A percentile compares a stretch with the other conserved stretches of the same genome.
Conservation (phyloP, 1,140 invertebrate genomes). For the Thalassaphorura encarpata region DNA sequence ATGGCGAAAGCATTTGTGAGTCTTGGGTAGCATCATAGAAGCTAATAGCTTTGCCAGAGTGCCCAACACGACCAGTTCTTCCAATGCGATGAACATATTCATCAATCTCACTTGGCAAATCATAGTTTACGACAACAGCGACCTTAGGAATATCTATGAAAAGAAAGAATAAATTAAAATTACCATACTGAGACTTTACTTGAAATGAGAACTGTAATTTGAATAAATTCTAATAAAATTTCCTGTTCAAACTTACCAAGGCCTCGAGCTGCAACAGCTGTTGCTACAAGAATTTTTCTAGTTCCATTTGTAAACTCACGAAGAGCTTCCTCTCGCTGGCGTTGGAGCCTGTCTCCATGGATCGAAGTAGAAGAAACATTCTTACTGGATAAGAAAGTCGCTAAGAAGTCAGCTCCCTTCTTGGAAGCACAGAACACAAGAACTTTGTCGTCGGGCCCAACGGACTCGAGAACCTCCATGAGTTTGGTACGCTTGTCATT, state of each 20-base stretch:
- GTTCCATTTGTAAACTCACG: slow-evolving; percentile 64
- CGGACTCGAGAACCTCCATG: slow-evolving; percentile 53
- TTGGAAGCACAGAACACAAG: slow-evolving; percentile 87
- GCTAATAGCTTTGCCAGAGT: slow-evolving; percentile 75
- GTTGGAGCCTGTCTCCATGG: slow-evolving; percentile 82
- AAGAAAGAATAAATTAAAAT: slow-evolving; percentile 6
- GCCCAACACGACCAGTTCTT: slow-evolving; percentile 85
- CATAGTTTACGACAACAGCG: slow-evolving; percentile 82
- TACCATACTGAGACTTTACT: not conserved
- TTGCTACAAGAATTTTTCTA: slow-evolving; percentile 74
- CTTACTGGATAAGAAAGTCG: slow-evolving; percentile 57
- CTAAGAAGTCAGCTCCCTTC: slow-evolving; percentile 78
- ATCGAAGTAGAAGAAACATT: slow-evolving; percentile 72
- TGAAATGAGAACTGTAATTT: no score
- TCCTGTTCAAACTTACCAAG: slow-evolving; percentile 44
- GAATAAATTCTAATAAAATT: no score
- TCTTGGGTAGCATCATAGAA: slow-evolving; percentile 67
- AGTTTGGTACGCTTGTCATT: slow-evolving; percentile 65
- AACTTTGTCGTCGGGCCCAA: slow-evolving; percentile 49
- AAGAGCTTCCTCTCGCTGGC: slow-evolving; percentile 78
- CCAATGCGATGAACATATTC: slow-evolving; percentile 95
- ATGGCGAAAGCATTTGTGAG: slow-evolving; percentile 45
- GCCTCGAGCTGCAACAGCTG: slow-evolving; percentile 84
- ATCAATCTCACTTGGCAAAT: slow-evolving; percentile 75
- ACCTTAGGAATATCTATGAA: slow-evolving; percentile 65